Conservation (phyloP, 2,888 invertebrate species). For the Luperina testacea region DNA sequence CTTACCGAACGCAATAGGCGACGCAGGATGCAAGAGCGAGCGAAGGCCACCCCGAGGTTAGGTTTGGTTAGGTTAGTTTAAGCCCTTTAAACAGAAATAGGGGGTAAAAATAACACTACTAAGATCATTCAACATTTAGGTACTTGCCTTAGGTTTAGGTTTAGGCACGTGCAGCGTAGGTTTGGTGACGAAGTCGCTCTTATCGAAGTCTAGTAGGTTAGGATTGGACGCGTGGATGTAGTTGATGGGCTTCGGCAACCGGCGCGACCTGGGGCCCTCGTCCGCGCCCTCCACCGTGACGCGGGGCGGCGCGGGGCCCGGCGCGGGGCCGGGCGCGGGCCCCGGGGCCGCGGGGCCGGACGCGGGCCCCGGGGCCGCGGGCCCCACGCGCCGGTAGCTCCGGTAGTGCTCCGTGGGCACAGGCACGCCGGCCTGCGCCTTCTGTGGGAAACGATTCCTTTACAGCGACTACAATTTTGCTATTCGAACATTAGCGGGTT, state of each 20-base stretch:
- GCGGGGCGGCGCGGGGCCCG: slow-evolving; percentile 46
- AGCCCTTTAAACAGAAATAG: no score
- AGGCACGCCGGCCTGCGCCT: slow-evolving; percentile 88
- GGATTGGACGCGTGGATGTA: slow-evolving; percentile 93
- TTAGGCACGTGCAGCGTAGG: slow-evolving; percentile 77
- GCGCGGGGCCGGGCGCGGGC: slow-evolving; percentile 82
- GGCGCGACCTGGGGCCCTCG: slow-evolving; percentile 48
- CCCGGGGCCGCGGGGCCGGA: slow-evolving; percentile 83
- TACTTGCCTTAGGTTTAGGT: slow-evolving; percentile 69
- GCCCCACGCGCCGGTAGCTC: slow-evolving; percentile 87
- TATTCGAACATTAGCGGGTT: background rate
- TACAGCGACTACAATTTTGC: no score
- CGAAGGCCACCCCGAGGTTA: no score
- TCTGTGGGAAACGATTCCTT: slow-evolving; percentile 61
- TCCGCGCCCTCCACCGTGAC: slow-evolving; percentile 56
- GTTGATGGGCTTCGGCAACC: slow-evolving; percentile 88
- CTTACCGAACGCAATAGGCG: no score
- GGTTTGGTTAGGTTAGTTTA: no score
- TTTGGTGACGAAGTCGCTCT: slow-evolving; percentile 81
- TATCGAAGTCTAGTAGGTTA: slow-evolving; percentile 91
- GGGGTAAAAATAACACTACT: background rate
- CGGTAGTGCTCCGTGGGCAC: slow-evolving; percentile 95
- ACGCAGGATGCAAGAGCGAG: no score
- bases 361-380: slow-evolving; percentile 87
- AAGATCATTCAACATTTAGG: background rate